phyloP scores from a whole-genome alignment of 2,888 invertebrate genomes.

The Spisula subtruncata region DNA sequence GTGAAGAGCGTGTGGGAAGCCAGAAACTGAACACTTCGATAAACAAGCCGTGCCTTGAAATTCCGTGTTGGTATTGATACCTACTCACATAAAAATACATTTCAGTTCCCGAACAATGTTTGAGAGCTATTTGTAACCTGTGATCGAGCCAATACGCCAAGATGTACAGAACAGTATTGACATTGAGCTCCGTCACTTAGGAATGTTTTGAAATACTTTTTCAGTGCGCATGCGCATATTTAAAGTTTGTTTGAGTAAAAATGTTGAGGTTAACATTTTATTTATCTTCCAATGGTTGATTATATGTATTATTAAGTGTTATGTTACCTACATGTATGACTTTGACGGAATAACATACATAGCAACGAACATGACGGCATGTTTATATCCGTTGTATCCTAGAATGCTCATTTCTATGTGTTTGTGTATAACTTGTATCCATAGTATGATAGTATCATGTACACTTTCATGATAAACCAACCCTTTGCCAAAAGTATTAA shows the following conservation, averaged over 20 bases:
- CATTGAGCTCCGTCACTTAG: not conserved
- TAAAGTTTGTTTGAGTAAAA: not conserved
- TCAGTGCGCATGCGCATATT: not conserved
- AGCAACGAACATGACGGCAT: not conserved
- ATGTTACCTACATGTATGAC: not conserved
- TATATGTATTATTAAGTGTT: no score
- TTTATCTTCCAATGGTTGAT: not conserved
- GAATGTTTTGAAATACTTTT: not conserved
- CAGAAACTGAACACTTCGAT: not conserved
- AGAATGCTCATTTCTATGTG: not conserved
- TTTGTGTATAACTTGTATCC: not conserved
- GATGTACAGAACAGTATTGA: not conserved
- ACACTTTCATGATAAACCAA: conserved; percentile 24
- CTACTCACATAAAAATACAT: not conserved
- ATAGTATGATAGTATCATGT: conserved; percentile 1
- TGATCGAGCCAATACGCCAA: not conserved
- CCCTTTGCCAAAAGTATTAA: conserved; percentile 64
- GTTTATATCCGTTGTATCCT: not conserved
- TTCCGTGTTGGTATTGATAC: conserved; percentile 5
- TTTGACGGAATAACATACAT: not conserved
- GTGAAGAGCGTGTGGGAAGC: not conserved
- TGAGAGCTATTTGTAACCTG: not conserved
- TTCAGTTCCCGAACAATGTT: not conserved
- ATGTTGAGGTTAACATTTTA: not conserved
- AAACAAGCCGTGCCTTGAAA: conserved; percentile 6